These are phyloP conservation scores for Paguma larvata DNA, from an alignment of 2,797 vertebrate genomes.

Conservation along the genomic window DNA sequence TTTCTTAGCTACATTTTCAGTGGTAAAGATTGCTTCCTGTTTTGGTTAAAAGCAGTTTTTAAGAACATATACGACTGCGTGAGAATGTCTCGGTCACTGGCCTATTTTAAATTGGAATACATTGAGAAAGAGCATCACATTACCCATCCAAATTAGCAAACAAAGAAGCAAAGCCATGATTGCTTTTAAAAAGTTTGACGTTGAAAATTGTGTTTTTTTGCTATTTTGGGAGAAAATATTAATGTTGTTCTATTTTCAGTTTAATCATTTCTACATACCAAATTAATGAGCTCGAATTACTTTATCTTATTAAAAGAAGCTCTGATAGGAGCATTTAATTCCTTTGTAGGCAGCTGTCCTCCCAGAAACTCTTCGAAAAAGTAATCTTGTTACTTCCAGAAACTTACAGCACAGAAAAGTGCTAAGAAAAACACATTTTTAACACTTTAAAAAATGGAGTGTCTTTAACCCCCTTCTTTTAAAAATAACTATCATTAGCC, in stretches of 20 bases:
- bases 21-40: constrained; percentile 67
- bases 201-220: constrained; percentile 70
- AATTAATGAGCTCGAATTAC: constrained; percentile 65
- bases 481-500: not conserved
- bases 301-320: constrained; percentile 63
- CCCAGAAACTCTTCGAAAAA: constrained; percentile 22
- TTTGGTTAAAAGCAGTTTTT: constrained; percentile 70
- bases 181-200: constrained; percentile 67
- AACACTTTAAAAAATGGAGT: not conserved
- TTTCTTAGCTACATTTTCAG: not conserved
- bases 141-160: constrained; percentile 74
- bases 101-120: constrained; percentile 68
- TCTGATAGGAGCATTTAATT: constrained; percentile 35
- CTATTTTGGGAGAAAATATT: constrained; percentile 80
- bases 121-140: constrained; percentile 25
- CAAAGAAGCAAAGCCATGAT: constrained; percentile 62
- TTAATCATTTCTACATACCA: constrained; percentile 62
- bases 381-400: constrained; percentile 36
- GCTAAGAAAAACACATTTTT: not conserved
- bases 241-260: constrained; percentile 77
- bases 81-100: constrained; percentile 49
- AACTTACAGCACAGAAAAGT: not conserved
- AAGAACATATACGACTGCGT: constrained; percentile 57
- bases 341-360: constrained; percentile 22
- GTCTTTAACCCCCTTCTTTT: not conserved